These are phyloP conservation scores for Drosophila anceps DNA, from an alignment of 2,888 invertebrate species.

Conservation along the genomic window DNA sequence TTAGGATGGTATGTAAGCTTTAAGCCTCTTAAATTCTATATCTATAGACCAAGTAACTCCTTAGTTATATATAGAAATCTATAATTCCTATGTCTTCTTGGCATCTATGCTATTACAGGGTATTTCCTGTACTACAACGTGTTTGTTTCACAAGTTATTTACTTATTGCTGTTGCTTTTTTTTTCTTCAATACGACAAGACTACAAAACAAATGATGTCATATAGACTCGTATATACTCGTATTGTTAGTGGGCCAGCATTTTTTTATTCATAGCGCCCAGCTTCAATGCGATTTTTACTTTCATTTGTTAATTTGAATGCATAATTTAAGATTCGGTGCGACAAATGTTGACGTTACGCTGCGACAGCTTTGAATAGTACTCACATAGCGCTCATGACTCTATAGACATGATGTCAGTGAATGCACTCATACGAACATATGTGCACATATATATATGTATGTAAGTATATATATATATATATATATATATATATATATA, in stretches of 20 bases:
- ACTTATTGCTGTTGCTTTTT: slow-evolving; percentile 25
- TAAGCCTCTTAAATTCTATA: neutral
- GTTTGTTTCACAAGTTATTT: slow-evolving; percentile 15
- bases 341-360: slow-evolving; percentile 42
- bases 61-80: neutral
- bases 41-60: neutral
- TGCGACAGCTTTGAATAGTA: slow-evolving; percentile 15
- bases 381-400: slow-evolving; percentile 1
- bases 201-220: slow-evolving; percentile 75
- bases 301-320: slow-evolving; percentile 67
- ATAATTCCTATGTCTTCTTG: neutral
- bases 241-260: slow-evolving; percentile 20
- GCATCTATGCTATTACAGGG: neutral
- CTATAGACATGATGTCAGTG: slow-evolving; percentile 53
- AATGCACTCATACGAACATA: slow-evolving; percentile 19
- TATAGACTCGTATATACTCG: slow-evolving; percentile 20
- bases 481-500: neutral
- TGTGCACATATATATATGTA: too few species aligned
- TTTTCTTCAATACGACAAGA: slow-evolving; percentile 45
- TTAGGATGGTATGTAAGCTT: neutral
- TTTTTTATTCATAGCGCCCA: slow-evolving; percentile 56
- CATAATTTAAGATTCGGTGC: slow-evolving; percentile 64
- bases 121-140: neutral
- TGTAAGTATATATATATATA: too few species aligned
- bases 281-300: slow-evolving; percentile 73